Conservation (phyloP, 1,140 invertebrate genomes). For the Drusus annulatus region DNA sequence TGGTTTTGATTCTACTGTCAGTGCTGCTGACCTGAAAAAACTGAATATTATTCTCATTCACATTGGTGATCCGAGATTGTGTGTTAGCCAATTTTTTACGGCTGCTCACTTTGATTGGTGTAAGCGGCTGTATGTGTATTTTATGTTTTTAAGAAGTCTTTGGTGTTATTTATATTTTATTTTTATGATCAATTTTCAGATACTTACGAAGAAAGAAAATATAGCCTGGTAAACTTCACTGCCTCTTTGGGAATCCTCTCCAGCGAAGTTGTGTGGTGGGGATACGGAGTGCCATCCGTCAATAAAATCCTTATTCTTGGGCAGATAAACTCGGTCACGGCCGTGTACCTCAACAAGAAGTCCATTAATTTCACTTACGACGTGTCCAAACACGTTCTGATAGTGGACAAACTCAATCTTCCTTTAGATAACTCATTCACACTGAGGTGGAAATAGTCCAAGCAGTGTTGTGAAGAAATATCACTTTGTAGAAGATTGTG, state of each 20-base stretch:
- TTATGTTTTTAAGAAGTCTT: no score
- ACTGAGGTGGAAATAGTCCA: conserved; percentile 62
- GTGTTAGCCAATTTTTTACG: no score
- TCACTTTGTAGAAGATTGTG: background rate
- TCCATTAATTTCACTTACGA: conserved; percentile 62
- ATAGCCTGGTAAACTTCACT: conserved; percentile 73
- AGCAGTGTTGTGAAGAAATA: background rate
- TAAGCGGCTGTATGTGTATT: no score
- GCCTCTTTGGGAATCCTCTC: conserved; percentile 68
- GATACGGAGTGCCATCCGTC: conserved; percentile 68
- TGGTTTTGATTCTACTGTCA: no score
- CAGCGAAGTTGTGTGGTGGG: conserved; percentile 70
- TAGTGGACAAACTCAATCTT: conserved; percentile 62
- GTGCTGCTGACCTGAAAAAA: no score
- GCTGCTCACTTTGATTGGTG: no score
- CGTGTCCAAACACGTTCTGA: conserved; percentile 61
- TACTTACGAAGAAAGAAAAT: conserved; percentile 74
- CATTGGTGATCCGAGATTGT: no score
- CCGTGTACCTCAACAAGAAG: conserved; percentile 63
- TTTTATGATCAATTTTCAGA: conserved; percentile 66
- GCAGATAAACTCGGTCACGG: conserved; percentile 60
- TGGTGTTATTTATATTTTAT: no score
- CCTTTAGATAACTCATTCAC: conserved; percentile 64
- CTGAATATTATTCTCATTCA: no score
- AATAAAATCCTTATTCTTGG: conserved; percentile 63